Conservation (phyloP, 2,113 vertebrate genomes). For the Peromyscus leucopus region DNA sequence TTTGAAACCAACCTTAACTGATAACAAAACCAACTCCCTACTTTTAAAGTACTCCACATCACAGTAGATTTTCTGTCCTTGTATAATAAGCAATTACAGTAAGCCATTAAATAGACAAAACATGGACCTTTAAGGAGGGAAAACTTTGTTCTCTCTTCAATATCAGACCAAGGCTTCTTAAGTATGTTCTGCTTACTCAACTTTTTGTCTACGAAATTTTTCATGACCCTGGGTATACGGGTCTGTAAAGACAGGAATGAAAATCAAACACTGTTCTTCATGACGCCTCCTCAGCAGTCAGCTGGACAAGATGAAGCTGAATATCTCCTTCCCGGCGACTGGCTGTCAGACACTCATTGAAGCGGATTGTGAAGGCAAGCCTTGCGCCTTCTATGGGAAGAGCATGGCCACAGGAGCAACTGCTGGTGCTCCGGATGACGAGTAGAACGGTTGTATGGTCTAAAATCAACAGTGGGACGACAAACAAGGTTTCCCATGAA, state of each 20-base stretch:
- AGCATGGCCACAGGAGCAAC: background rate
- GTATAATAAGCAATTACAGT: background rate
- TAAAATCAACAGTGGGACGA: background rate
- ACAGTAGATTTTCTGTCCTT: background rate
- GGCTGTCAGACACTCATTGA: background rate
- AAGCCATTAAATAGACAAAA: background rate
- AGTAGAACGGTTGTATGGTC: background rate
- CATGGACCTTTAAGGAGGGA: background rate
- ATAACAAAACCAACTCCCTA: background rate
- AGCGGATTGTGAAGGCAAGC: background rate
- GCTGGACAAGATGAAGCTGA: background rate
- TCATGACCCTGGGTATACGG: background rate
- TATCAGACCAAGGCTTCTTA: background rate
- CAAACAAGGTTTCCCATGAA: background rate
- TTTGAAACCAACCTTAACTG: background rate
- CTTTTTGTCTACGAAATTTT: background rate
- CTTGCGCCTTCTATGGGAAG: background rate
- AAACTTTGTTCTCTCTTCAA: background rate
- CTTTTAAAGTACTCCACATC: constrained; percentile 6
- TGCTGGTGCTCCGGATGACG: background rate
- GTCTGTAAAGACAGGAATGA: background rate
- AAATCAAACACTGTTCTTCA: background rate
- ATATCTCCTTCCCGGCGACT: background rate
- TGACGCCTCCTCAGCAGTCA: background rate
- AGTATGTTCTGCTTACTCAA: background rate